These are phyloP conservation scores for Palythoa caribaeorum DNA, from an alignment of 92 coral and sea anemone species.

Conservation along the genomic window DNA sequence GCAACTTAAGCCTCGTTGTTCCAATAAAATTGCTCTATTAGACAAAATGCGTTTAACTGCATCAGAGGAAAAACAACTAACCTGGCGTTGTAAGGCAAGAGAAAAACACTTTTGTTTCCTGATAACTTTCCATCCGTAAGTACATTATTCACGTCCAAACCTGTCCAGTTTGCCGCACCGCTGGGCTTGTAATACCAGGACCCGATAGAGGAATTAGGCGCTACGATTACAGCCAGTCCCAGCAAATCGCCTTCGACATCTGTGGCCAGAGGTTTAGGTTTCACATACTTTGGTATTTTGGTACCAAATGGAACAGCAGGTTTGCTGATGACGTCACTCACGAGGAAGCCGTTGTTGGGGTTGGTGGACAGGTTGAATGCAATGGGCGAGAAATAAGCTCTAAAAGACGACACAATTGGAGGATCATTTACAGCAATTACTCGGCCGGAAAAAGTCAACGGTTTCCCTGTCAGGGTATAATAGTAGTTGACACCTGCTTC, in stretches of 20 bases:
- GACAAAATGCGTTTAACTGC: too few relatives aligned
- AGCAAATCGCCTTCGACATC: slow-evolving; percentile 66
- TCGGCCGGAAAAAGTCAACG: slow-evolving; percentile 18
- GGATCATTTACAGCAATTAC: slow-evolving; percentile 71
- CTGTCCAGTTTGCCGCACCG: slow-evolving; percentile 35
- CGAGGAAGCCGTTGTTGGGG: slow-evolving; percentile 65
- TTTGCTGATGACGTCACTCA: slow-evolving; percentile 58
- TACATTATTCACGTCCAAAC: slow-evolving; percentile 46
- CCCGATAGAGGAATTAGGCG: slow-evolving; percentile 68
- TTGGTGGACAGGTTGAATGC: slow-evolving; percentile 64
- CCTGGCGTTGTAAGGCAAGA: slow-evolving; percentile 59
- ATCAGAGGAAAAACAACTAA: slow-evolving; percentile 9
- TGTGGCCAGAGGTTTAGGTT: slow-evolving; percentile 41
- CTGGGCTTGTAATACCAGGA: slow-evolving; percentile 61
- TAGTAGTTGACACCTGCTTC: background rate
- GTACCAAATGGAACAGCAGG: slow-evolving; percentile 60
- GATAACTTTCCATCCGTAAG: slow-evolving; percentile 35
- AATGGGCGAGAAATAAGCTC: slow-evolving; percentile 63
- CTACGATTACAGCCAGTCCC: slow-evolving; percentile 70
- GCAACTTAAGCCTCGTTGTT: too few relatives aligned
- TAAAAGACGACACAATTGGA: slow-evolving; percentile 48
- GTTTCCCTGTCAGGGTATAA: background rate
- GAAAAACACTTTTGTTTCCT: slow-evolving; percentile 31
- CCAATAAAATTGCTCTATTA: too few relatives aligned
- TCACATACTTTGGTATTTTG: slow-evolving; percentile 34